Percentiles rank a stretch among this genome's conserved stretches.
phyloP scores from a whole-genome alignment of 2,888 invertebrate genomes.

The Acrocyrtus sp. region DNA sequence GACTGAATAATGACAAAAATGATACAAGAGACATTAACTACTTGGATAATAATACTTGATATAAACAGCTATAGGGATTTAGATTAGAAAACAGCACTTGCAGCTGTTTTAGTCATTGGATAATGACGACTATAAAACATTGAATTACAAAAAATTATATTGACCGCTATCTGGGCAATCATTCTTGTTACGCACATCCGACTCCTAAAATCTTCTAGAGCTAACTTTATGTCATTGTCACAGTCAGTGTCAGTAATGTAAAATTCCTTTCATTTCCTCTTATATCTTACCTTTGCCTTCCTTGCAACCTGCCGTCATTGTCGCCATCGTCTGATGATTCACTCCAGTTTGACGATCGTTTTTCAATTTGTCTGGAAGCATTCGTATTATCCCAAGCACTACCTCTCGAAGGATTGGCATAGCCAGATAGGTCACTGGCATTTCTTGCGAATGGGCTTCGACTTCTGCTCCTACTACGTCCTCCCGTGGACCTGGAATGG shows the following conservation, averaged over 20 bases:
- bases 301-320: background rate
- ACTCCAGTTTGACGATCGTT: slow-evolving; percentile 36
- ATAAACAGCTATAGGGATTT: too few relatives aligned
- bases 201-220: background rate
- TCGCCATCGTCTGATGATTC: slow-evolving; percentile 49
- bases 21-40: too few relatives aligned
- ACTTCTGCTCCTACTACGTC: slow-evolving; percentile 37
- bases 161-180: background rate
- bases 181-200: background rate
- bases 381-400: background rate
- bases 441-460: slow-evolving; percentile 27
- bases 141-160: too few relatives aligned
- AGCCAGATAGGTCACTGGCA: slow-evolving; percentile 5
- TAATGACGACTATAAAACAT: too few relatives aligned
- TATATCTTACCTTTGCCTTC: background rate
- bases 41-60: too few relatives aligned
- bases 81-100: too few relatives aligned
- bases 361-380: background rate
- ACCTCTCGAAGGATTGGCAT: slow-evolving; percentile 18
- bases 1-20: background rate
- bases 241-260: background rate
- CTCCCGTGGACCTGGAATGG: slow-evolving; percentile 11
- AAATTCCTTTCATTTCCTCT: background rate
- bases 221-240: background rate
- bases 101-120: too few relatives aligned